Evolutionary conservation across 2,113 vertebrate species (phyloP), one percentile per base, ranked within the genome.

Genomic region (Murina feae): DNA sequence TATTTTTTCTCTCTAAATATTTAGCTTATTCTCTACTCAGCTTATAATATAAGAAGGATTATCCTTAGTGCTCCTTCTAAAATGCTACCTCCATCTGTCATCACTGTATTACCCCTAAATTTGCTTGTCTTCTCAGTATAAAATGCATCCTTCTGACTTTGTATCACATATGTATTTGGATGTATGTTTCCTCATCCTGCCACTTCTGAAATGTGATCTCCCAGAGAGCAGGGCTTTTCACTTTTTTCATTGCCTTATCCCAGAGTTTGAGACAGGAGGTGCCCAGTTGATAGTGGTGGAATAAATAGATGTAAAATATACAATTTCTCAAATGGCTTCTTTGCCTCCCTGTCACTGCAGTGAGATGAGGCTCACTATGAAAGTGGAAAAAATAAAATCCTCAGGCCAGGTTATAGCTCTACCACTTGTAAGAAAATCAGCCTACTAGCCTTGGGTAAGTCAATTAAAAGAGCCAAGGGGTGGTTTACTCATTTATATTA

Each of bases 71-170:
- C 14, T 18, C 51, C 18, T 21, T 2, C 25, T 63, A 79, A 44
- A 63, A 9, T 9, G 25, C 2, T 9, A 20, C 14, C 30, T 28
- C 1, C 14, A 0, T 53, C 11, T 4, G 39, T 16, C 7, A 30
- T 51, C 14, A 71, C 10, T 42, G 1, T 74, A 3, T 47, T 6
- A 9, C 13, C 8, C 18, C 4, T 32, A 53, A 32, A 20, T 7
- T 91, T 82, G 16, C 47, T 60, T 91, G 21, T 58, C 28, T 78
- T 49, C 25, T 80, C 55, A 47, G 51, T 14, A n/a, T 44, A 65
- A 80, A 96, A 42, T 21, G 1, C 16, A 65, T 63, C 28, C 35
- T 3, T 30, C 1, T 60, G 23, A 51, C 3, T 12, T 47, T 76
- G 20, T 42, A 30, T 35, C 21, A 90, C 13, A 28, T n/a, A 9